Percentiles rank a stretch among this genome's conserved stretches.
Evolutionary conservation across 2,797 vertebrate genomes (phyloP).

Genomic region (Ciconia nigra): DNA sequence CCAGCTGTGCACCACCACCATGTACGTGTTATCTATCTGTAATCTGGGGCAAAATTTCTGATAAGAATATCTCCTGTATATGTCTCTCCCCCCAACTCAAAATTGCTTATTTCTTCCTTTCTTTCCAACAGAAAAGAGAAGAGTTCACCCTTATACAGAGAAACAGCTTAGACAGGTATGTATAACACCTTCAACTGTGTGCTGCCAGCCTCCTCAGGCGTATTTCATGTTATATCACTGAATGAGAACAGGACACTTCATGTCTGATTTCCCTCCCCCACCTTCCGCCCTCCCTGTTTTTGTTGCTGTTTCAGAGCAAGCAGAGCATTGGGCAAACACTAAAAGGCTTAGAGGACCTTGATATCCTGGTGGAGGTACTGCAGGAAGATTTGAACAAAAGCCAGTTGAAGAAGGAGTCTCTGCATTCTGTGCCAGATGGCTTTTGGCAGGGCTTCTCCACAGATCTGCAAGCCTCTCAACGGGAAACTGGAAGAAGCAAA

Average conservation of each 20-base stretch:
- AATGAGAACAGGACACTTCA: slow-evolving; percentile 40
- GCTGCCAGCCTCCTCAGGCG: slow-evolving; percentile 35
- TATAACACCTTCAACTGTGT: not conserved
- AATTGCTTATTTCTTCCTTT: not conserved
- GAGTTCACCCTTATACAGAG: slow-evolving; percentile 73
- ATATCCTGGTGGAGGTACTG: slow-evolving; percentile 84
- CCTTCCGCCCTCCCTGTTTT: not conserved
- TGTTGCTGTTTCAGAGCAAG: slow-evolving; percentile 70
- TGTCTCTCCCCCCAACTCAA: no score
- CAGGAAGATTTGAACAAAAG: slow-evolving; percentile 80
- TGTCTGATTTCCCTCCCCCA: slow-evolving; percentile 17
- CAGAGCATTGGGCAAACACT: not conserved
- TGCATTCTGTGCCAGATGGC: not conserved
- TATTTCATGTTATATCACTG: not conserved
- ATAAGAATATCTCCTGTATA: not conserved
- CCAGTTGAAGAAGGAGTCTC: not conserved
- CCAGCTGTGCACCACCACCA: not conserved
- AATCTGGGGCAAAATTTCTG: not conserved
- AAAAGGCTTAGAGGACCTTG: slow-evolving; percentile 78
- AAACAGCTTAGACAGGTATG: slow-evolving; percentile 72
- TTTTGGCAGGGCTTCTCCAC: not conserved
- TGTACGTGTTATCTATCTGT: accelerated
- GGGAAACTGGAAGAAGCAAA: not conserved
- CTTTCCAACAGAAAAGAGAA: slow-evolving; percentile 71
- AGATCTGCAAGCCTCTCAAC: not conserved